A percentile compares a stretch with the other conserved stretches of the same genome.
These are phyloP conservation scores for Cephus nigrinus DNA, from an alignment of 2,888 invertebrate species.

Conservation along the genomic window DNA sequence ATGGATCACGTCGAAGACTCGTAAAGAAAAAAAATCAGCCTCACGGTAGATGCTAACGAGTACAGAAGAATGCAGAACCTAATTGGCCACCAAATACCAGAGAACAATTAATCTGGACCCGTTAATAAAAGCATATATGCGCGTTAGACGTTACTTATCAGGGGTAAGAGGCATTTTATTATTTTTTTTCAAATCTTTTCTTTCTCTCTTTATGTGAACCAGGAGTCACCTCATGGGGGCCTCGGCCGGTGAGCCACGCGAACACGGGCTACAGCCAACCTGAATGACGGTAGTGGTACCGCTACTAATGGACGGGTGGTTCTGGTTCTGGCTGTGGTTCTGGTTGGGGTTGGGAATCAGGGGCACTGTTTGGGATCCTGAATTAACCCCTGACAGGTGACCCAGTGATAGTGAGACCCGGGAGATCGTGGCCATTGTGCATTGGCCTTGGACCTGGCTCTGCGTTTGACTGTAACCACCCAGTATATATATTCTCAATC, in stretches of 20 bases:
- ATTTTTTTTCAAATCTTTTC: neutral
- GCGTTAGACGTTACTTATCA: slow-evolving; percentile 2
- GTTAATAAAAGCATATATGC: slow-evolving; percentile 16
- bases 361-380: slow-evolving; percentile 45
- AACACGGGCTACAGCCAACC: slow-evolving; percentile 36
- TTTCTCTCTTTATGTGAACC: slow-evolving; percentile 16
- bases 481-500: slow-evolving; percentile 20
- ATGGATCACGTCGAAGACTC: neutral
- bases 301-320: slow-evolving; percentile 44
- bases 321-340: slow-evolving; percentile 39
- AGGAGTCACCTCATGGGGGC: slow-evolving; percentile 49
- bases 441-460: slow-evolving; percentile 29
- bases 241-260: slow-evolving; percentile 44
- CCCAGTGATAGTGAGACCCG: slow-evolving; percentile 51
- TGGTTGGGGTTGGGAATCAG: slow-evolving; percentile 47
- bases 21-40: neutral
- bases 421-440: slow-evolving; percentile 38
- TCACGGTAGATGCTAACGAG: neutral
- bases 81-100: neutral
- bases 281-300: slow-evolving; percentile 44
- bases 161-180: neutral
- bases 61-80: slow-evolving; percentile 6
- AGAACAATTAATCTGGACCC: slow-evolving; percentile 7
- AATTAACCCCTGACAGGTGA: slow-evolving; percentile 46
- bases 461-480: slow-evolving; percentile 45